Evolutionary conservation across 2,888 invertebrate species (phyloP).

Genomic region (Alviniconcha strummeri): DNA sequence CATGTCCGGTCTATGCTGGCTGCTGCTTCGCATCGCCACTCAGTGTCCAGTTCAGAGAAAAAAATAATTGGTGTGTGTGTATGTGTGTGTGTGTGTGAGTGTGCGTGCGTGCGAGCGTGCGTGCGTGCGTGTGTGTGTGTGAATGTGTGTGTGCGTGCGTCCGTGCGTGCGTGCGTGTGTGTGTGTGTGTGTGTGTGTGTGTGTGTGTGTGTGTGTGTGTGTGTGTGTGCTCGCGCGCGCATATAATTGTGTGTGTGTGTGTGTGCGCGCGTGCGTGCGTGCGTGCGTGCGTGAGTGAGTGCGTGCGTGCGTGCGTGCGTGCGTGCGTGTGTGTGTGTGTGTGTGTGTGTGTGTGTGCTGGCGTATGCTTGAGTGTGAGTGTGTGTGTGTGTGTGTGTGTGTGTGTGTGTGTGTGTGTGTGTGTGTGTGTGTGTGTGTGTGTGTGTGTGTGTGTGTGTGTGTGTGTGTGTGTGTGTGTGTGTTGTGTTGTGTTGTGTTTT

Average conservation of each 20-base stretch:
- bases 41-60: too few species aligned
- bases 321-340: too few species aligned
- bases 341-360: too few species aligned
- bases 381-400: too few species aligned
- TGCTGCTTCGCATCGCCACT: too few species aligned
- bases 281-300: neutral
- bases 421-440: too few species aligned
- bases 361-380: too few species aligned
- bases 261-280: neutral
- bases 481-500: neutral
- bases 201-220: constrained; percentile 11
- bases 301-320: neutral
- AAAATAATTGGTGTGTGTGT: too few species aligned
- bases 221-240: neutral
- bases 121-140: neutral
- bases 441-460: neutral
- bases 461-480: neutral
- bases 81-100: too few species aligned
- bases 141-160: neutral
- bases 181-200: constrained; percentile 2
- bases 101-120: too few species aligned
- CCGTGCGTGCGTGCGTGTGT: neutral
- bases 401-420: too few species aligned
- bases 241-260: neutral
- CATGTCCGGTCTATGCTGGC: too few species aligned